Conservation (phyloP, 2,113 vertebrate genomes). For the Pelodiscus sinensis region DNA sequence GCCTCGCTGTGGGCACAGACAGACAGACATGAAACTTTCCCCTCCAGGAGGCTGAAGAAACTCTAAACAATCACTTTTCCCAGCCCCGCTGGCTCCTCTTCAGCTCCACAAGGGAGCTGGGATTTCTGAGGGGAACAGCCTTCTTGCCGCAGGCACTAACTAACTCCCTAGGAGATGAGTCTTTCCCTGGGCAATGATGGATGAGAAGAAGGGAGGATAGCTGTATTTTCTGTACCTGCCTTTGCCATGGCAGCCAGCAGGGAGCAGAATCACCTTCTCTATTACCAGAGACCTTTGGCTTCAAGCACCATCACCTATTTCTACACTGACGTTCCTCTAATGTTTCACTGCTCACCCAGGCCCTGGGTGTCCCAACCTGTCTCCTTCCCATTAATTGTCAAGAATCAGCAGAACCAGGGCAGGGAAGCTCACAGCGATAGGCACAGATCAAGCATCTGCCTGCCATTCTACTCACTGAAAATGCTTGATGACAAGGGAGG, state of each 20-base stretch:
- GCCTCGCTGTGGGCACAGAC: conserved; percentile 84
- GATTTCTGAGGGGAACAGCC: not conserved
- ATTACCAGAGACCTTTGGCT: not conserved
- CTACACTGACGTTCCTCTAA: not conserved
- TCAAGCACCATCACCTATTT: not conserved
- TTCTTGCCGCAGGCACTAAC: not conserved
- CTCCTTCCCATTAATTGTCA: not conserved
- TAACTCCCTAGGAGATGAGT: not conserved
- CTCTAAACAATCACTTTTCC: not conserved
- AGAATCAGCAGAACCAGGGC: not conserved
- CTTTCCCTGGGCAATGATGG: no score
- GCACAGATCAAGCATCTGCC: not conserved
- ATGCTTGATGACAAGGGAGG: conserved; percentile 92
- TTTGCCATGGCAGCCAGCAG: not conserved
- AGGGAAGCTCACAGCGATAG: not conserved
- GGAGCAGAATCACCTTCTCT: not conserved
- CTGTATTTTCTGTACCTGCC: not conserved
- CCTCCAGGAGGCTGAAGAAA: not conserved
- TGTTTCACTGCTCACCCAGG: not conserved
- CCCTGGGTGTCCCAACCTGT: not conserved
- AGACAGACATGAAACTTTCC: not conserved
- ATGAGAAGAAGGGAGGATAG: not conserved
- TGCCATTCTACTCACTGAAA: conserved; percentile 87
- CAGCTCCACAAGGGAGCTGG: not conserved
- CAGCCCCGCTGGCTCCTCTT: not conserved